A percentile compares a stretch with the other conserved stretches of the same genome.
Conservation (phyloP, 2,797 vertebrate genomes). For the Ibycter americanus region DNA sequence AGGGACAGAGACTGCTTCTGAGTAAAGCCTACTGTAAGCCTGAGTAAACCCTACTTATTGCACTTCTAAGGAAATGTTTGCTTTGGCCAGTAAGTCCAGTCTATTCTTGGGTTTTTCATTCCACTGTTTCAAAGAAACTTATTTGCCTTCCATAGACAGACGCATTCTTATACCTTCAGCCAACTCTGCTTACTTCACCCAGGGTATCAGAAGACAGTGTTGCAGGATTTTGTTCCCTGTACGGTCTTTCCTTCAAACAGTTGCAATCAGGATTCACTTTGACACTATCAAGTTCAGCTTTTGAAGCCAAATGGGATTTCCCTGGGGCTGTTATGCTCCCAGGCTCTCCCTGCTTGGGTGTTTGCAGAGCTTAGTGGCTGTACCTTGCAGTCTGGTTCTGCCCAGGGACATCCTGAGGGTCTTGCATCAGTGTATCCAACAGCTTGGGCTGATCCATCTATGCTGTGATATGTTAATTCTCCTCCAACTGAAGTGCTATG, state of each 20-base stretch:
- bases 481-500: neutral
- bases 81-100: neutral
- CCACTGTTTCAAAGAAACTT: neutral
- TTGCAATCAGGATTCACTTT: neutral
- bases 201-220: neutral
- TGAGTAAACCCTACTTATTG: neutral
- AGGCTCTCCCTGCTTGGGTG: neutral
- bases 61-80: neutral
- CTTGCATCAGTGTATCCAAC: accelerated
- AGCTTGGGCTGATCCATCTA: neutral
- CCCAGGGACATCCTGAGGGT: neutral
- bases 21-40: neutral
- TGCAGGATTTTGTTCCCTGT: neutral
- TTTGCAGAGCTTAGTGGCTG: neutral
- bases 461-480: neutral
- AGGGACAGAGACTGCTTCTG: neutral
- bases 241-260: neutral
- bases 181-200: neutral
- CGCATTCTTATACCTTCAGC: neutral
- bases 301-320: neutral
- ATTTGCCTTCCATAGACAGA: neutral
- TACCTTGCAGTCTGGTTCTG: neutral
- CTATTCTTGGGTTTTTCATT: neutral
- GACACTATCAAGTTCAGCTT: neutral
- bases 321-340: neutral